phyloP scores from a whole-genome alignment of 2,888 invertebrate species.

The Chloromyia formosa region DNA sequence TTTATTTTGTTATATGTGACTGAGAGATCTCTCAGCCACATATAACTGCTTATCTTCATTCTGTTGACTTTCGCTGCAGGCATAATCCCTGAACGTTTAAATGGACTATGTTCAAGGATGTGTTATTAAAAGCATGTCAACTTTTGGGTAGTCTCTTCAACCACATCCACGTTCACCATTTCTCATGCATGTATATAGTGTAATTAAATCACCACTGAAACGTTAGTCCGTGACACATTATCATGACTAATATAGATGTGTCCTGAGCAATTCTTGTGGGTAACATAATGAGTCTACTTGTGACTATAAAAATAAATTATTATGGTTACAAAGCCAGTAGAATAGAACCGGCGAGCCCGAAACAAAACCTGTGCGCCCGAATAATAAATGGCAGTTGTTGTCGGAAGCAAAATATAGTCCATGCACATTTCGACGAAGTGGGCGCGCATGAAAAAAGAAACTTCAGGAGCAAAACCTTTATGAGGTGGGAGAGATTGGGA shows the following conservation, averaged over 20 bases:
- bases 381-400: constrained; percentile 16
- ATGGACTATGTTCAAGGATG: no score
- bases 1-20: no score
- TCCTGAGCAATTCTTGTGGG: constrained; percentile 13
- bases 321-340: constrained; percentile 5
- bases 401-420: not conserved
- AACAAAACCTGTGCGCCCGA: constrained; percentile 5
- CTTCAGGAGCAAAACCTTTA: not conserved
- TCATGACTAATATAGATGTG: constrained; percentile 22
- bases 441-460: not conserved
- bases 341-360: not conserved
- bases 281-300: constrained; percentile 20
- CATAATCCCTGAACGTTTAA: no score
- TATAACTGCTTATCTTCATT: no score
- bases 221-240: constrained; percentile 33
- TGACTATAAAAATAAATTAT: constrained; percentile 38
- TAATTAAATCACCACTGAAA: constrained; percentile 36
- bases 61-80: no score
- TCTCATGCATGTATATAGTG: not conserved
- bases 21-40: no score
- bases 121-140: not conserved
- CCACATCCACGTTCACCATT: not conserved
- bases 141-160: not conserved
- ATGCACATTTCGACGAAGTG: not conserved
- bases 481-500: not conserved